These are phyloP conservation scores for Rhyacophila brunnea DNA, from an alignment of 1,140 invertebrate species.

Conservation along the genomic window DNA sequence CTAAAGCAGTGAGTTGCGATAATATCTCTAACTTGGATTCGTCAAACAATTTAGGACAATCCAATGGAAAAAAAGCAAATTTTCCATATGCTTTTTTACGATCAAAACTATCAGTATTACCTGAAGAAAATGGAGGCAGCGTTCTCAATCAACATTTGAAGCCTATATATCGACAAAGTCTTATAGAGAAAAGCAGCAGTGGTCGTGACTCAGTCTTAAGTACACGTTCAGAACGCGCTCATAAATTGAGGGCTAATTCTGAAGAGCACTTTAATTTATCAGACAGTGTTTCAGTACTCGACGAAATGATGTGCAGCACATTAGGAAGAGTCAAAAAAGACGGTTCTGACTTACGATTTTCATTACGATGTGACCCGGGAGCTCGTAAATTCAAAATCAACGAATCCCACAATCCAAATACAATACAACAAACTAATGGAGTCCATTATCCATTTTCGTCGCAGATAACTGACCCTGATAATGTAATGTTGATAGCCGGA, in stretches of 20 bases:
- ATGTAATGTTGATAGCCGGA: constrained; percentile 17
- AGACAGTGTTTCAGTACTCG: constrained; percentile 50
- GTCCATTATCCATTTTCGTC: too few species aligned
- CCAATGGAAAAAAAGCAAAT: constrained; percentile 58
- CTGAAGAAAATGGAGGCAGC: constrained; percentile 65
- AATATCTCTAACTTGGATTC: constrained; percentile 58
- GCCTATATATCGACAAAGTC: constrained; percentile 48
- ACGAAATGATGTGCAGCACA: constrained; percentile 44
- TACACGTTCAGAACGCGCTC: constrained; percentile 38
- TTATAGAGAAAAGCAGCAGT: constrained; percentile 50
- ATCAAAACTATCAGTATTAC: constrained; percentile 71
- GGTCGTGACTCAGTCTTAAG: constrained; percentile 47
- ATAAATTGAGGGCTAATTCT: constrained; percentile 40
- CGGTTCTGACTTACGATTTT: constrained; percentile 45
- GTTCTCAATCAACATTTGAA: constrained; percentile 54
- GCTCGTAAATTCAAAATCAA: constrained; percentile 42
- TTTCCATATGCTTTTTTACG: constrained; percentile 78
- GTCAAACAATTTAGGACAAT: constrained; percentile 39
- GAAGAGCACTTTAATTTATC: constrained; percentile 53
- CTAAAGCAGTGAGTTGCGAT: constrained; percentile 64
- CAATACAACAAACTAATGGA: constrained; percentile 9
- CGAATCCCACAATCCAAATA: constrained; percentile 1
- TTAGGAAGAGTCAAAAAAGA: constrained; percentile 41
- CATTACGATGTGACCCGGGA: constrained; percentile 36
- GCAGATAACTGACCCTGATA: background rate